phyloP scores from a whole-genome alignment of 2,888 invertebrate genomes.

The Hoplodrina ambigua region DNA sequence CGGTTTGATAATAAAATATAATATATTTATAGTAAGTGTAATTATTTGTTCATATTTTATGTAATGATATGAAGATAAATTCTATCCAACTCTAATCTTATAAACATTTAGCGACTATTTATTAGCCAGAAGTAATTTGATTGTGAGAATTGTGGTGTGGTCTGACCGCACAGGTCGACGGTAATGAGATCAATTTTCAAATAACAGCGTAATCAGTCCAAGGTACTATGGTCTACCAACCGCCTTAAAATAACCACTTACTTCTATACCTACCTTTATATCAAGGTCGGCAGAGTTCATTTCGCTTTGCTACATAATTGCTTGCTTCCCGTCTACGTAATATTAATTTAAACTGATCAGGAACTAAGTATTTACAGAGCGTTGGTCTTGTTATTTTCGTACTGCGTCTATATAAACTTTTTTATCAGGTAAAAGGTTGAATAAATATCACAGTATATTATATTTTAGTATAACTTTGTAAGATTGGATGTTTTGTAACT shows the following conservation, averaged over 20 bases:
- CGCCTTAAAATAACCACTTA: constrained; percentile 29
- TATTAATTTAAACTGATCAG: constrained; percentile 59
- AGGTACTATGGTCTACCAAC: constrained; percentile 25
- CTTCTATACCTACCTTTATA: constrained; percentile 31
- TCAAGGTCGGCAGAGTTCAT: constrained; percentile 42
- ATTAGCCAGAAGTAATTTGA: constrained; percentile 31
- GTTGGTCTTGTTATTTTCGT: constrained; percentile 43
- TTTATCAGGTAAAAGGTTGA: constrained; percentile 2
- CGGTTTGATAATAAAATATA: too few relatives aligned
- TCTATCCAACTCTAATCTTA: too few relatives aligned
- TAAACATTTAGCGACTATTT: constrained; percentile 5
- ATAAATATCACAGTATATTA: background rate
- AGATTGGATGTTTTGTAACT: background rate
- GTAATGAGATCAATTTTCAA: constrained; percentile 64
- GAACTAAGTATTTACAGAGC: constrained; percentile 57
- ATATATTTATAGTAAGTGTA: too few relatives aligned
- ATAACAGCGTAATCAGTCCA: constrained; percentile 53
- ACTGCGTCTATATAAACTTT: constrained; percentile 13
- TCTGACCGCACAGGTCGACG: constrained; percentile 54
- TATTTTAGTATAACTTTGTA: too few relatives aligned
- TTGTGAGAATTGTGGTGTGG: constrained; percentile 45
- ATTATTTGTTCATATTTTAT: too few relatives aligned
- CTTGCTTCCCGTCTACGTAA: constrained; percentile 45
- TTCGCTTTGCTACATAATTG: constrained; percentile 36
- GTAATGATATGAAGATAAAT: too few relatives aligned